These are phyloP conservation scores for Synanceia verrucosa DNA, from an alignment of 2,797 vertebrate species.

Conservation along the genomic window DNA sequence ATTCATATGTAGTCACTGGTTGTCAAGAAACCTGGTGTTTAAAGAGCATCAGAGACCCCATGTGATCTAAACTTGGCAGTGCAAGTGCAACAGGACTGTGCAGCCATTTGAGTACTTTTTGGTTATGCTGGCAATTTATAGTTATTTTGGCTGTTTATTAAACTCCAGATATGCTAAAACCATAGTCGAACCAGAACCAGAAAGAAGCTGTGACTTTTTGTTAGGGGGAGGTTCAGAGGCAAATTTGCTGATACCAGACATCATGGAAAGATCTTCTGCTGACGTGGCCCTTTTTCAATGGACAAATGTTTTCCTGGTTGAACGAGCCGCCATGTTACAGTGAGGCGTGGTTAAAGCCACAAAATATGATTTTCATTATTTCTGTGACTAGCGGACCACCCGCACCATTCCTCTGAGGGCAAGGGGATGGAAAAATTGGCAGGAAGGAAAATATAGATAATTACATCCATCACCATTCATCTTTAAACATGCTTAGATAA, in stretches of 20 bases:
- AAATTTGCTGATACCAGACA: constrained; percentile 42
- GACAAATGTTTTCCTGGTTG: constrained; percentile 63
- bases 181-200: too few relatives aligned
- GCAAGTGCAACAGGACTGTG: constrained; percentile 36
- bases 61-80: constrained; percentile 61
- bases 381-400: constrained; percentile 74
- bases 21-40: constrained; percentile 12
- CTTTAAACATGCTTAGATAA: constrained; percentile 68
- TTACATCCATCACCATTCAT: constrained; percentile 58
- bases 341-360: constrained; percentile 63
- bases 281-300: constrained; percentile 67
- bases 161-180: constrained; percentile 1
- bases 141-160: neutral
- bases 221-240: neutral
- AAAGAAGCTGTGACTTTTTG: constrained; percentile 10
- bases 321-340: constrained; percentile 60
- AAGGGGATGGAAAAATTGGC: constrained; percentile 46
- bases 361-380: constrained; percentile 80
- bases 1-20: neutral
- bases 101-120: neutral
- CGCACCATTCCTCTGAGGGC: constrained; percentile 52
- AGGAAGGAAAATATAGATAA: constrained; percentile 65
- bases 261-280: constrained; percentile 69
- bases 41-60: constrained; percentile 67
- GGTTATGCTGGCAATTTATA: neutral